These are phyloP conservation scores for Cryptoprocta ferox DNA, from an alignment of 2,797 vertebrate species.

Conservation along the genomic window DNA sequence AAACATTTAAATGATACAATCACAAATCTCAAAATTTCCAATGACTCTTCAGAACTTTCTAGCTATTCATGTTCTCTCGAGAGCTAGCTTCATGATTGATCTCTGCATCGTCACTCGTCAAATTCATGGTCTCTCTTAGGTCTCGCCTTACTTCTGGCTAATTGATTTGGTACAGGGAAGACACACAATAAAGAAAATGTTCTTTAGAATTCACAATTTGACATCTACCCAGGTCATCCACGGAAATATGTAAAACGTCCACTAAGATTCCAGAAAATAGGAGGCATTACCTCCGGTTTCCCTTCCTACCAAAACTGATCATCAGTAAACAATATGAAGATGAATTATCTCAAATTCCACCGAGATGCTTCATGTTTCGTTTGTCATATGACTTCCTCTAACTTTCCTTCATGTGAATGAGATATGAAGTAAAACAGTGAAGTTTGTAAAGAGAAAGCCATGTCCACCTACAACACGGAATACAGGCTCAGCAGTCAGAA, in stretches of 20 bases:
- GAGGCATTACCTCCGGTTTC: background rate
- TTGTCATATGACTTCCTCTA: background rate
- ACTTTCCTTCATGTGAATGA: background rate
- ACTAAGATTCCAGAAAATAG: background rate
- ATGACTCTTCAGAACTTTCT: background rate
- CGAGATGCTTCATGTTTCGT: background rate
- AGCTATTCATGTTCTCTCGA: background rate
- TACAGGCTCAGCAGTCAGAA: background rate
- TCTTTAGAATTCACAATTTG: background rate
- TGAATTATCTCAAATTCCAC: background rate
- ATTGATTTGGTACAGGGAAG: background rate
- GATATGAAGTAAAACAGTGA: background rate
- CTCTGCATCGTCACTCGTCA: background rate
- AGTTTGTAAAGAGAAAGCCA: background rate
- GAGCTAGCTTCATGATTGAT: background rate
- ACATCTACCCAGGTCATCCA: background rate
- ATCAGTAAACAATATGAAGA: background rate
- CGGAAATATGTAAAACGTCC: background rate
- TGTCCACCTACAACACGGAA: background rate
- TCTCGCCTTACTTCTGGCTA: background rate
- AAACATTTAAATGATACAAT: background rate
- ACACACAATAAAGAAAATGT: background rate
- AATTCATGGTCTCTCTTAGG: background rate
- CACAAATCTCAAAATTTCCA: background rate
- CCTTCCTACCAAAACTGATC: background rate